Base-by-base conservation (phyloP, 2,888 invertebrate genomes). In the Pseudoips prasinana region DNA sequence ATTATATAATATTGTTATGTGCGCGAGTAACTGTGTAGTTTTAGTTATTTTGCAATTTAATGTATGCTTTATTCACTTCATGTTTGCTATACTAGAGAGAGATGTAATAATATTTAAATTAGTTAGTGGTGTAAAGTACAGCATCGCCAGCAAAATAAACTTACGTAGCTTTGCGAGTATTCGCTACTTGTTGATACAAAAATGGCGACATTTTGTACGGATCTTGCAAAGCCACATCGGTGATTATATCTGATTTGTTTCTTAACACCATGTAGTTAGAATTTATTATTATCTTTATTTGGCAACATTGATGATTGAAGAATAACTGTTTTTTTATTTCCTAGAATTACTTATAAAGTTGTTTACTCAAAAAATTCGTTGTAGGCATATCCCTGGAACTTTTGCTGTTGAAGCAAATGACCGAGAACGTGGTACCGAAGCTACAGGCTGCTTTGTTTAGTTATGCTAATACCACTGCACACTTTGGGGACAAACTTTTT, bases 121-220 rank as follows among this genome's bases (percentile, higher is more conserved):
- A n/a, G n/a, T n/a, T n/a, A n/a, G n/a, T n/a, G 9, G 14, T 25
- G 6, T 17, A 11, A 27, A 19, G 9, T 17, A 7, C 1, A 29
- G 8, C 6, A 19, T 9, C 8, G 1, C 10, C 1, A 9, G 6
- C 17, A 23, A 29, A 20, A 5, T n/a, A 20, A 22, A 70, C 86
- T 76, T 59, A 86, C 85, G 72, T 64, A 7, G 76, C 22, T 14
- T 63, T 38, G 1, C 82, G 85, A 0, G 1, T 8, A 11, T 39
- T 48, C 7, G 54, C 47, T 2, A 82, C 79, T 48, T 73, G 67
- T 19, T 72, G 59, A 18, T 67, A 71, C 8, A 58, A 55, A 46
- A 85, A 85, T 1, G 84, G 85, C 0, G 84, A 82, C 2, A 28
- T 46, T 8, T 49, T 40, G 2, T 30, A 36, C 0, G 57, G 19